Percentiles rank a stretch among this genome's conserved stretches.
These are phyloP conservation scores for Drosophila kikkawai DNA, from an alignment of 1,140 invertebrate species.

Conservation along the genomic window DNA sequence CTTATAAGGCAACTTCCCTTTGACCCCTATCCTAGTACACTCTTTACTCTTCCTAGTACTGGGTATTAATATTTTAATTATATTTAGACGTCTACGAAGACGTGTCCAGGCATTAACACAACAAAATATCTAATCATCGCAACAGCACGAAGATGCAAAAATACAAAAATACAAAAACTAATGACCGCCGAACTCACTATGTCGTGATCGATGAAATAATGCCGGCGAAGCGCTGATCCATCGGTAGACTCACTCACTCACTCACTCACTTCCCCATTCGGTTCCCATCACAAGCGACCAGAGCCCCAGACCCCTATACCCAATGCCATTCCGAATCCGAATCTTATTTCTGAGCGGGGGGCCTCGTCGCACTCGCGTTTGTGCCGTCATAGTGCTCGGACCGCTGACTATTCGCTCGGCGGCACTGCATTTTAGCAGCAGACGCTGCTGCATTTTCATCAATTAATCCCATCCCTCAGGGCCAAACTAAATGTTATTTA, in stretches of 20 bases:
- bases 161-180: conserved; percentile 12
- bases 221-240: conserved; percentile 12
- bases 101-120: conserved; percentile 18
- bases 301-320: conserved; percentile 10
- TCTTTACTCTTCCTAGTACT: background rate
- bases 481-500: conserved; percentile 29
- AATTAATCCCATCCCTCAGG: conserved; percentile 15
- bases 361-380: conserved; percentile 20
- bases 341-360: conserved; percentile 18
- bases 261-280: conserved; percentile 13
- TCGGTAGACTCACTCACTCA: conserved; percentile 5
- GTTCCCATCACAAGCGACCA: conserved; percentile 10
- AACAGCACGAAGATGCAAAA: conserved; percentile 5
- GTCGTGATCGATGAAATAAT: conserved; percentile 50
- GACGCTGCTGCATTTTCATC: conserved; percentile 20
- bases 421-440: conserved; percentile 3
- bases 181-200: conserved; percentile 3
- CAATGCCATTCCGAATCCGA: conserved; percentile 17
- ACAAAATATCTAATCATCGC: conserved; percentile 18
- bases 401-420: conserved; percentile 13
- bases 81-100: conserved; percentile 23
- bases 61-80: conserved; percentile 26
- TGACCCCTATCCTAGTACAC: background rate
- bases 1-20: background rate
- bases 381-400: conserved; percentile 20